Evolutionary conservation across 2,888 invertebrate genomes (phyloP).

Genomic region (Plebejus argus): DNA sequence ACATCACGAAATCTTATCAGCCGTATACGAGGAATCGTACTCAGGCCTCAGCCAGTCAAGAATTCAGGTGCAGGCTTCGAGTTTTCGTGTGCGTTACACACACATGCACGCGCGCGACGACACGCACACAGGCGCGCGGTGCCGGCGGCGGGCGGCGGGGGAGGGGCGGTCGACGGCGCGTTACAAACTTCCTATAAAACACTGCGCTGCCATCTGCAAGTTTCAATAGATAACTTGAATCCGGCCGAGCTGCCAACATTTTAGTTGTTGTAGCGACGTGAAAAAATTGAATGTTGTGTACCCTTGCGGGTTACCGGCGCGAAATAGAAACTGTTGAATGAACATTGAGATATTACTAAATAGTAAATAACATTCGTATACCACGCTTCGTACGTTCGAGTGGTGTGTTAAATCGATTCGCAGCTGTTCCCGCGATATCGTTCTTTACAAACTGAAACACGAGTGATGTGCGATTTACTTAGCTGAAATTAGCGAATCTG

Average conservation of each 20-base stretch:
- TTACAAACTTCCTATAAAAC: conserved; percentile 72
- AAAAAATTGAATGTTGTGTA: conserved; percentile 66
- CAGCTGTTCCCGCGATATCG: conserved; percentile 38
- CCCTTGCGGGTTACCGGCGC: conserved; percentile 61
- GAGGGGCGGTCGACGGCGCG: conserved; percentile 51
- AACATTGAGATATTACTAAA: conserved; percentile 40
- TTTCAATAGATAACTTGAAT: conserved; percentile 78
- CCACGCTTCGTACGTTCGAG: conserved; percentile 16
- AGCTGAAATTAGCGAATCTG: conserved; percentile 65
- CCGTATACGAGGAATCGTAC: conserved; percentile 9
- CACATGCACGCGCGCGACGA: conserved; percentile 43
- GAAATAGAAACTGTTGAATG: conserved; percentile 58
- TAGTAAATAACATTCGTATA: conserved; percentile 4
- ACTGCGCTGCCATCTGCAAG: conserved; percentile 79
- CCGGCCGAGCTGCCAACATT: conserved; percentile 72
- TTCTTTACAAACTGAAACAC: conserved; percentile 40
- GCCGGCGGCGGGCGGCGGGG: conserved; percentile 44
- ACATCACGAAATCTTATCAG: not conserved
- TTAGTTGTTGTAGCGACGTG: conserved; percentile 54
- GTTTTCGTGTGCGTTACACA: conserved; percentile 48
- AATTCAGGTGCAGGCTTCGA: conserved; percentile 44
- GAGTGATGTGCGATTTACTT: conserved; percentile 60
- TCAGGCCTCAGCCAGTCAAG: conserved; percentile 26
- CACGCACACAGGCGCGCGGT: conserved; percentile 44
- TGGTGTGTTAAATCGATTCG: conserved; percentile 60